Evolutionary conservation across 1,140 invertebrate species (phyloP).

Genomic region (Homarus americanus): DNA sequence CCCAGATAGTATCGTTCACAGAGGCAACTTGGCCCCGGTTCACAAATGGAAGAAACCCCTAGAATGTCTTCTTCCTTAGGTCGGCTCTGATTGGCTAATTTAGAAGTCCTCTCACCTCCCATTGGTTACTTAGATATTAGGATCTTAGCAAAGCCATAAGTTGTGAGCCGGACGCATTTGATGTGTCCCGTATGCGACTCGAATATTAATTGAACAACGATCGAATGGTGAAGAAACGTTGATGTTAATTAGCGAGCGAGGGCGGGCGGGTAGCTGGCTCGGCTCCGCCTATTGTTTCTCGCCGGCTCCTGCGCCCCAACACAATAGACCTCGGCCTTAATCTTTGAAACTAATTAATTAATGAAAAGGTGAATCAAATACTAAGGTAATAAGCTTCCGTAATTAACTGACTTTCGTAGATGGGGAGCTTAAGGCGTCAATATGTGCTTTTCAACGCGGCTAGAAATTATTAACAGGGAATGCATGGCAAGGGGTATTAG

Average conservation of each 20-base stretch:
- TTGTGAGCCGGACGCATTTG: slow-evolving; percentile 36
- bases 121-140: slow-evolving; percentile 55
- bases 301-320: slow-evolving; percentile 52
- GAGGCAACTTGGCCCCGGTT: slow-evolving; percentile 41
- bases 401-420: slow-evolving; percentile 71
- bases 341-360: slow-evolving; percentile 73
- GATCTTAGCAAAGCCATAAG: slow-evolving; percentile 47
- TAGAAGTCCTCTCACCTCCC: background rate
- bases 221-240: slow-evolving; percentile 69
- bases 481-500: slow-evolving; percentile 23
- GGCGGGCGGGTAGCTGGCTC: slow-evolving; percentile 29
- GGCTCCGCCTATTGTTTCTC: slow-evolving; percentile 63
- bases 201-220: slow-evolving; percentile 69
- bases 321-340: slow-evolving; percentile 69
- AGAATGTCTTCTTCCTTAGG: slow-evolving; percentile 47
- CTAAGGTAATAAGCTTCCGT: slow-evolving; percentile 70
- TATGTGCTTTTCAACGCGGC: slow-evolving; percentile 59
- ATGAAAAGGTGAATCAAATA: slow-evolving; percentile 72
- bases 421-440: slow-evolving; percentile 67
- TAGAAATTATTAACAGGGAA: slow-evolving; percentile 55
- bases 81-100: slow-evolving; percentile 50
- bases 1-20: slow-evolving; percentile 59
- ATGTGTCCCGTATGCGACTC: slow-evolving; percentile 45
- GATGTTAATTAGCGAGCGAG: slow-evolving; percentile 62
- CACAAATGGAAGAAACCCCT: slow-evolving; percentile 61